Percentiles rank a stretch among this genome's conserved stretches.
phyloP scores from a whole-genome alignment of 1,140 invertebrate genomes.

The Cardiocondyla obscurior region DNA sequence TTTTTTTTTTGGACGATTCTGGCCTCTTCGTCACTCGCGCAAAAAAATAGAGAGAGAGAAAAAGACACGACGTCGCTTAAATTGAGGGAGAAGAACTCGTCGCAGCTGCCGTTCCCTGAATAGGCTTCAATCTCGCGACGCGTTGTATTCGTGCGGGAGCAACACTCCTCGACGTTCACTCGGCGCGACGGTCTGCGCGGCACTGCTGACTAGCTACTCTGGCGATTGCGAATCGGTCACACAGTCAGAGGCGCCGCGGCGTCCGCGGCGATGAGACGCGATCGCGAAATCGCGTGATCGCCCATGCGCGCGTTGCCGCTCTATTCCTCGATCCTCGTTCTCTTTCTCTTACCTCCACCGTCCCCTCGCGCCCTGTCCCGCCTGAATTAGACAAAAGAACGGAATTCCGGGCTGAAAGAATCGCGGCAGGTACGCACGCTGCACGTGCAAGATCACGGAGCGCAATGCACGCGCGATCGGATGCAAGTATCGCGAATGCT shows the following conservation, averaged over 20 bases:
- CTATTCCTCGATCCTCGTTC: too few relatives aligned
- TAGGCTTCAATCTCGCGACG: background rate
- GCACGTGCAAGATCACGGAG: background rate
- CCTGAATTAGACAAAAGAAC: slow-evolving; percentile 66
- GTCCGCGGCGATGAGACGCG: slow-evolving; percentile 51
- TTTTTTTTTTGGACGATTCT: background rate
- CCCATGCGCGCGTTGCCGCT: slow-evolving; percentile 49
- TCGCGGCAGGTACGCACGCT: background rate
- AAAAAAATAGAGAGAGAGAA: too few relatives aligned
- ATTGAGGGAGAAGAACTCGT: background rate
- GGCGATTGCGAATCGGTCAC: slow-evolving; percentile 64
- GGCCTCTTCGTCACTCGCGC: background rate
- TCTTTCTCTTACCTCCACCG: background rate
- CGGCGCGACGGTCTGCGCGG: slow-evolving; percentile 65
- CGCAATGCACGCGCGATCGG: background rate
- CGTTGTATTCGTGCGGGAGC: too few relatives aligned
- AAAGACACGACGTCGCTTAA: background rate
- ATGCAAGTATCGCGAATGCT: background rate
- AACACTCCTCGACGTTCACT: background rate
- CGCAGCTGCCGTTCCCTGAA: background rate
- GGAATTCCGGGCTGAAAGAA: slow-evolving; percentile 31
- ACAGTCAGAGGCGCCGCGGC: slow-evolving; percentile 61
- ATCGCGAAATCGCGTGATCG: slow-evolving; percentile 68
- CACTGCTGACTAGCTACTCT: too few relatives aligned
- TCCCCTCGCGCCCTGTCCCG: slow-evolving; percentile 6